phyloP scores from a whole-genome alignment of 1,140 invertebrate genomes.

The Aphis craccivora region DNA sequence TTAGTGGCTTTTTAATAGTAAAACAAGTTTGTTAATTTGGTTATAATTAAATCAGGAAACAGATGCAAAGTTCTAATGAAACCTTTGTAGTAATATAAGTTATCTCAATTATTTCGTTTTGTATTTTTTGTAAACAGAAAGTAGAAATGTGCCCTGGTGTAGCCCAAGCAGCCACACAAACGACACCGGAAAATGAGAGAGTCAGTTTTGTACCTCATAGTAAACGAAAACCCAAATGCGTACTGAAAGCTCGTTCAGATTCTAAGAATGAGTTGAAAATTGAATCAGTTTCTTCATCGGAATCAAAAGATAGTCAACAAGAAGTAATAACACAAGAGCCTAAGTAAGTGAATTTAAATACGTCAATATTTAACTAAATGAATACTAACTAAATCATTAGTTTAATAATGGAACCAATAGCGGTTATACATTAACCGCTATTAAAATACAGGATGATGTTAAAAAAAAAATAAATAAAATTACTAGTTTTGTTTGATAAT shows the following conservation, averaged over 20 bases:
- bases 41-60: neutral
- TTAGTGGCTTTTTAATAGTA: slow-evolving; percentile 24
- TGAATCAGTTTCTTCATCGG: neutral
- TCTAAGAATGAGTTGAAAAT: neutral
- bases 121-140: slow-evolving; percentile 2
- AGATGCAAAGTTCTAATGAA: neutral
- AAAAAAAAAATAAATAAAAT: neutral
- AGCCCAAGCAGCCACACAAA: slow-evolving; percentile 47
- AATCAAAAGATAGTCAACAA: neutral
- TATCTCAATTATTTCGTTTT: neutral
- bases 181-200: slow-evolving; percentile 34
- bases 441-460: neutral
- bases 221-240: neutral
- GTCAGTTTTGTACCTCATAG: neutral
- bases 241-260: neutral
- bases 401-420: neutral
- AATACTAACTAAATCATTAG: neutral
- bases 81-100: neutral
- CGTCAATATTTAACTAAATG: neutral
- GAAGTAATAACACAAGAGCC: neutral
- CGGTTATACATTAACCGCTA: neutral
- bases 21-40: slow-evolving; percentile 30
- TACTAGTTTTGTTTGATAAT: neutral
- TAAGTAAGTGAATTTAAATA: slow-evolving; percentile 8
- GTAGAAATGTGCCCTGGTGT: slow-evolving; percentile 1